Evolutionary conservation across 2,888 invertebrate species (phyloP).

Genomic region (Pandemis cinnamomeana): DNA sequence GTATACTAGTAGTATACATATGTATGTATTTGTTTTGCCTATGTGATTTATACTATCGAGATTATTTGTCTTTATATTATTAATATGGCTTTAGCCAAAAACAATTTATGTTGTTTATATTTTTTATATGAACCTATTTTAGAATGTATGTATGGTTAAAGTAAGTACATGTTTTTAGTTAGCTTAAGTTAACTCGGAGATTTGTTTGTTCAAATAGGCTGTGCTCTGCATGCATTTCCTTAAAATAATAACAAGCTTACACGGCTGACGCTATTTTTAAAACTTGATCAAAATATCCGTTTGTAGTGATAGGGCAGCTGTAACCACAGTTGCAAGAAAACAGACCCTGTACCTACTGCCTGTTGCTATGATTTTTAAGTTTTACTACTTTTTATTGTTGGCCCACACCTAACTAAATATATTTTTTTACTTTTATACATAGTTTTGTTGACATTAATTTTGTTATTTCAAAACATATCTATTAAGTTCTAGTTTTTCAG

Average conservation of each 20-base stretch:
- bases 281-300: no score
- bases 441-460: slow-evolving; percentile 13
- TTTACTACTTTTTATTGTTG: background rate
- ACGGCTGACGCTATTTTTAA: no score
- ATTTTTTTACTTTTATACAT: slow-evolving; percentile 12
- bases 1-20: no score
- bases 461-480: background rate
- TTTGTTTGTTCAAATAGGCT: slow-evolving; percentile 8
- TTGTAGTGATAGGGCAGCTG: no score
- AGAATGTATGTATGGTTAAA: background rate
- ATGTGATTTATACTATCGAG: background rate
- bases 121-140: background rate
- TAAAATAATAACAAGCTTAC: background rate
- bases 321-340: no score
- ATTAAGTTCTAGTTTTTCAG: background rate
- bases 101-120: background rate
- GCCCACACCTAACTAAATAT: background rate
- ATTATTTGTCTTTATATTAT: background rate
- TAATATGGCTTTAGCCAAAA: background rate
- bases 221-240: slow-evolving; percentile 2
- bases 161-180: background rate
- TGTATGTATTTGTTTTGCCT: no score
- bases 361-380: background rate
- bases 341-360: no score
- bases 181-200: background rate